phyloP scores from a whole-genome alignment of 2,113 vertebrate genomes.

The Epinephelus fuscoguttatus region DNA sequence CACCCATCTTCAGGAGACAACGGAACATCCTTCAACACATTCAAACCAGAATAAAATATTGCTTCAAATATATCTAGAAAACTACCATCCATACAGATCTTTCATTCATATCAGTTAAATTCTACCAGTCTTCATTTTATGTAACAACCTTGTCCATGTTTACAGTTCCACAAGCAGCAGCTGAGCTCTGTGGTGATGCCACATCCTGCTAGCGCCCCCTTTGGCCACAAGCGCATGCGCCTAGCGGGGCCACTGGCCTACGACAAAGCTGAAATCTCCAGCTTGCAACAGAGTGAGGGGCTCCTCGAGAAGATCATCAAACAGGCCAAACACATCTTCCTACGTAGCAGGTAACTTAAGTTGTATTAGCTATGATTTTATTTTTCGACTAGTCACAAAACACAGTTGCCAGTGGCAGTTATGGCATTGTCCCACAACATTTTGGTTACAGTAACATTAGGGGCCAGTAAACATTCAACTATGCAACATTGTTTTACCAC shows the following conservation, averaged over 20 bases:
- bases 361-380: not conserved
- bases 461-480: not conserved
- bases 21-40: not conserved
- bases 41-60: not conserved
- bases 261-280: constrained; percentile 92
- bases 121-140: not conserved
- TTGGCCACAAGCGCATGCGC: constrained; percentile 94
- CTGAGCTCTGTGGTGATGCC: constrained; percentile 95
- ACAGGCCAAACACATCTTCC: constrained; percentile 98
- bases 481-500: not conserved
- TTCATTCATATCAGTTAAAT: not conserved
- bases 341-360: constrained; percentile 89
- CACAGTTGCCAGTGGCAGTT: rapidly evolving
- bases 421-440: not conserved
- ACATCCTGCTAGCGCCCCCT: constrained; percentile 94
- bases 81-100: not conserved
- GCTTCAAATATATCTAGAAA: not conserved
- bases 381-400: not conserved
- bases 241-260: constrained; percentile 94
- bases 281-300: constrained; percentile 92
- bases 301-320: constrained; percentile 99
- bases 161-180: constrained; percentile 97
- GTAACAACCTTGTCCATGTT: not conserved
- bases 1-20: too few relatives aligned
- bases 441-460: not conserved